Percentiles rank a stretch among this genome's conserved stretches.
phyloP scores from a whole-genome alignment of 1,140 invertebrate species.

The Delia radicum region DNA sequence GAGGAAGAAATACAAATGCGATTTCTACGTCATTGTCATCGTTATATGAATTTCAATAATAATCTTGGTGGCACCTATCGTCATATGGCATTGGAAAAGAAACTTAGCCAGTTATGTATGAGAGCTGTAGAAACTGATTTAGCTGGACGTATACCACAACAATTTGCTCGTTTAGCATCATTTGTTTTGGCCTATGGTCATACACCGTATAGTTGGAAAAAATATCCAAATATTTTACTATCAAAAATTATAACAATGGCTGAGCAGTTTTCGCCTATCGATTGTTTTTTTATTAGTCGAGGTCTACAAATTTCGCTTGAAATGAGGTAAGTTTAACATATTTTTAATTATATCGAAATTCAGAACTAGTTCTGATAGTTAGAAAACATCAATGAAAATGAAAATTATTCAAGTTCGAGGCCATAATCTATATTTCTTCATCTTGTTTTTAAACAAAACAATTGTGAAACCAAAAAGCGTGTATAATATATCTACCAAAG shows the following conservation, averaged over 20 bases:
- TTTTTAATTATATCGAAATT: no score
- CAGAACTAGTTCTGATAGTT: no score
- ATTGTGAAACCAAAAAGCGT: no score
- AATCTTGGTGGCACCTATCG: conserved; percentile 58
- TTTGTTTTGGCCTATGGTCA: conserved; percentile 59
- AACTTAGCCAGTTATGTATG: conserved; percentile 51
- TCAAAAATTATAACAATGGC: conserved; percentile 47
- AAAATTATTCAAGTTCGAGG: no score
- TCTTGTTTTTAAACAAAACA: no score
- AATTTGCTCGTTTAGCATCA: conserved; percentile 51
- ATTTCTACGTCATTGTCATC: conserved; percentile 54
- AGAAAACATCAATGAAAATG: no score
- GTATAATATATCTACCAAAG: no score
- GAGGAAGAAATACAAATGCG: conserved; percentile 40
- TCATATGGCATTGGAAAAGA: conserved; percentile 55
- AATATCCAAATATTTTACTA: conserved; percentile 47
- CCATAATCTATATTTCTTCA: no score
- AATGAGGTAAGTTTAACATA: conserved; percentile 32
- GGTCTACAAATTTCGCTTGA: conserved; percentile 50
- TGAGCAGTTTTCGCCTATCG: conserved; percentile 46
- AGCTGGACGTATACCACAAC: conserved; percentile 47
- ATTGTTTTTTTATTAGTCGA: conserved; percentile 53
- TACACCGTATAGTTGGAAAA: conserved; percentile 41
- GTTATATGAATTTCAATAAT: conserved; percentile 60
- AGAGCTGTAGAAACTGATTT: conserved; percentile 49